A percentile compares a stretch with the other conserved stretches of the same genome.
These are phyloP conservation scores for Drosophila antonietae DNA, from an alignment of 2,888 invertebrate genomes.

Conservation along the genomic window DNA sequence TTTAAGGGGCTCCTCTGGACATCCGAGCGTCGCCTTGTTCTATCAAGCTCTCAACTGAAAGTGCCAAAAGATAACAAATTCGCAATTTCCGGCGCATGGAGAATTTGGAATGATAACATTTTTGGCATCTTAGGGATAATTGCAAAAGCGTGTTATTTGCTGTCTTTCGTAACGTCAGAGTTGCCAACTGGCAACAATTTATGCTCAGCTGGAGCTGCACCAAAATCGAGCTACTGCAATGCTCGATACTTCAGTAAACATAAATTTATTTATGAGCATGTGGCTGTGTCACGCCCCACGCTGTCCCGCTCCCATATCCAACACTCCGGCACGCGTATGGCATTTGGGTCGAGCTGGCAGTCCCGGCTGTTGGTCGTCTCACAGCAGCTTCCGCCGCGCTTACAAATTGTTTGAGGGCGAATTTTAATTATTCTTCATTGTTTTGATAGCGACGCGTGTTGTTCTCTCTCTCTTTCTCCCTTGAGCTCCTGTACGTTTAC, in stretches of 20 bases:
- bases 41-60: background rate
- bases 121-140: conserved; percentile 41
- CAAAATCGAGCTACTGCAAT: conserved; percentile 30
- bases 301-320: background rate
- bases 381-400: conserved; percentile 63
- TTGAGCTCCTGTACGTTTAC: background rate
- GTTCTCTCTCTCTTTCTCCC: conserved; percentile 17
- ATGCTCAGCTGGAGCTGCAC: conserved; percentile 39
- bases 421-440: conserved; percentile 82
- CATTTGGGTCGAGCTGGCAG: conserved; percentile 13
- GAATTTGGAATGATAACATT: conserved; percentile 30
- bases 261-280: conserved; percentile 78
- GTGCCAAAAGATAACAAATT: conserved; percentile 15
- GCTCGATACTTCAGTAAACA: conserved; percentile 69
- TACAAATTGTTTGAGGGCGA: conserved; percentile 79
- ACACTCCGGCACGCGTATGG: background rate
- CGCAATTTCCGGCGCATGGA: conserved; percentile 18
- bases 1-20: background rate
- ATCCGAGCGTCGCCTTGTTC: background rate
- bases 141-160: conserved; percentile 46
- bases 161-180: conserved; percentile 12
- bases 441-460: conserved; percentile 71
- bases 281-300: conserved; percentile 35
- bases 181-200: conserved; percentile 54
- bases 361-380: conserved; percentile 34